These are phyloP conservation scores for Habrosyne pyritoides DNA, from an alignment of 2,888 invertebrate genomes.

Conservation along the genomic window DNA sequence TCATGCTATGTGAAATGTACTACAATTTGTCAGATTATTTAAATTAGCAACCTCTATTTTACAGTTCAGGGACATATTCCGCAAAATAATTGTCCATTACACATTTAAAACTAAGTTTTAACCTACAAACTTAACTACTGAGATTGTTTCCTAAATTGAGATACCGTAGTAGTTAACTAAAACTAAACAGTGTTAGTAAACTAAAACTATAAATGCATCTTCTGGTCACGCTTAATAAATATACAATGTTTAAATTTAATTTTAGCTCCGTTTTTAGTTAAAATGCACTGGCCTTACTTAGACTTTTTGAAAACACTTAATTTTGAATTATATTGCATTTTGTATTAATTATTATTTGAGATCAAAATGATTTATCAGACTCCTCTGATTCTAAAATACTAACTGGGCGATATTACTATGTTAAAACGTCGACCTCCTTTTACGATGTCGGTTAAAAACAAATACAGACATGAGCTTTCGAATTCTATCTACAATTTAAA, in stretches of 20 bases:
- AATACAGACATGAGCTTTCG: neutral
- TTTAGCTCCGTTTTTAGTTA: constrained; percentile 14
- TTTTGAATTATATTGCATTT: too few relatives aligned
- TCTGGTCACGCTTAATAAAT: constrained; percentile 72
- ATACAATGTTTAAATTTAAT: constrained; percentile 41
- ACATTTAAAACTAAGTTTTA: neutral
- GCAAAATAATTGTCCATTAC: neutral
- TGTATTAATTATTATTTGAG: too few relatives aligned
- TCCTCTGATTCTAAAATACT: too few relatives aligned
- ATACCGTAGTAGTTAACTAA: constrained; percentile 4
- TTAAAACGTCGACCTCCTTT: too few relatives aligned
- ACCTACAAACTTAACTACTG: neutral
- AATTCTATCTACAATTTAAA: neutral
- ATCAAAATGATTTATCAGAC: too few relatives aligned
- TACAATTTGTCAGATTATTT: neutral
- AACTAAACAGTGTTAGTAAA: constrained; percentile 4
- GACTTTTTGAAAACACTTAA: too few relatives aligned
- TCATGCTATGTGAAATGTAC: too few relatives aligned
- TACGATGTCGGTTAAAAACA: neutral
- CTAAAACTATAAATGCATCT: constrained; percentile 69
- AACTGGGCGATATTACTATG: too few relatives aligned
- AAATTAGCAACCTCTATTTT: neutral
- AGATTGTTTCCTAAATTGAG: neutral
- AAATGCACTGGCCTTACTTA: neutral
- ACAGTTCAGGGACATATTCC: neutral